phyloP scores from a whole-genome alignment of 2,797 vertebrate species.

The Crenuchus spilurus region DNA sequence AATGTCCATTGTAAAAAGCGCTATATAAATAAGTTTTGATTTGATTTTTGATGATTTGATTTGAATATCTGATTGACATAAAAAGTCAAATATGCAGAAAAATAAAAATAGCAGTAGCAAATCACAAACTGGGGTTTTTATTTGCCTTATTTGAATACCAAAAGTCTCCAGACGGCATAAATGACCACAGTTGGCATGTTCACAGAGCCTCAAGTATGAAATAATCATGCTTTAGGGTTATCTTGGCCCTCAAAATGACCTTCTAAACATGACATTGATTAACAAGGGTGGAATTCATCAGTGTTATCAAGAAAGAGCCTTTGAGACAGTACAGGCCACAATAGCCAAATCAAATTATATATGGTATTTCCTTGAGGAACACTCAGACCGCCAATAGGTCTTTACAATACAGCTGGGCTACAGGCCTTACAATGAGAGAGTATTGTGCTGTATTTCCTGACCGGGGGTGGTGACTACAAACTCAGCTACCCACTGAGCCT shows the following conservation, averaged over 20 bases:
- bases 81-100: slow-evolving; percentile 13
- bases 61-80: background rate
- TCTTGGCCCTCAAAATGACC: background rate
- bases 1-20: too few species aligned
- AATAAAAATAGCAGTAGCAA: background rate
- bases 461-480: background rate
- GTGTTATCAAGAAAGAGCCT: slow-evolving; percentile 4
- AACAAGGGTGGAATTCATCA: slow-evolving; percentile 13
- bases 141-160: slow-evolving; percentile 5
- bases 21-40: too few species aligned
- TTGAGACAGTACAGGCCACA: background rate
- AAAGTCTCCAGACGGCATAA: background rate
- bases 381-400: background rate
- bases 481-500: background rate
- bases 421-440: background rate
- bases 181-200: background rate
- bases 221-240: background rate
- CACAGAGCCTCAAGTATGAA: background rate
- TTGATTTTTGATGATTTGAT: too few species aligned
- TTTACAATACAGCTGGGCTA: background rate
- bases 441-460: background rate
- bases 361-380: background rate
- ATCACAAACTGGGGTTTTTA: background rate
- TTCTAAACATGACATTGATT: background rate
- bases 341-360: slow-evolving; percentile 14